Conservation (phyloP, 2,113 vertebrate species). For the Osmerus mordax region DNA sequence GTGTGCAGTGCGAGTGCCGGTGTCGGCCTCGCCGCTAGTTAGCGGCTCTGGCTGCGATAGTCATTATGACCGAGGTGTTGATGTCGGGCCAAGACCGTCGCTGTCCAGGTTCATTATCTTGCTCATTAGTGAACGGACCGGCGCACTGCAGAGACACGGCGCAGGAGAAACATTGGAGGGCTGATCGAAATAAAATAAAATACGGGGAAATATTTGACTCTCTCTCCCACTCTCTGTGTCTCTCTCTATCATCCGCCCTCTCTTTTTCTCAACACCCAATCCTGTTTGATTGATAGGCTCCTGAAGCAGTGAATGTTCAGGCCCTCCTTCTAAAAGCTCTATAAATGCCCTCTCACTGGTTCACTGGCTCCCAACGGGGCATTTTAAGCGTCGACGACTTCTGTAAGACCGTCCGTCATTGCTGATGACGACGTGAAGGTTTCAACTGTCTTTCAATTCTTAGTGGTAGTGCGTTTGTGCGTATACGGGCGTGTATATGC, state of each 20-base stretch:
- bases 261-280: not conserved
- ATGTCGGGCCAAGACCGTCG: no score
- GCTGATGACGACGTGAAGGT: not conserved
- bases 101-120: no score
- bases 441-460: not conserved
- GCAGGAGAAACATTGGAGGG: not conserved
- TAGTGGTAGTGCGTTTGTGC: not conserved
- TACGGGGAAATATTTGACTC: no score
- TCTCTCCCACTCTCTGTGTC: no score
- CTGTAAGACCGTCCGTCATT: not conserved
- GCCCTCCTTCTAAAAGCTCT: constrained; percentile 38
- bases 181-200: no score
- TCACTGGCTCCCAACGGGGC: constrained; percentile 35
- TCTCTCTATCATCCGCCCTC: not conserved
- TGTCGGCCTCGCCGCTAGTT: no score
- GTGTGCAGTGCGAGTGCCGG: no score
- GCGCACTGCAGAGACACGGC: no score
- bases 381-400: constrained; percentile 30
- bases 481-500: not conserved
- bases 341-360: constrained; percentile 51
- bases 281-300: constrained; percentile 25
- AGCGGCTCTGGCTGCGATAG: no score
- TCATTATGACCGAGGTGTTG: no score
- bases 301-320: constrained; percentile 49
- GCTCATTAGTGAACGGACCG: no score